These are phyloP conservation scores for Phalacrocorax pelagicus DNA, from an alignment of 2,113 vertebrate species.

Conservation along the genomic window DNA sequence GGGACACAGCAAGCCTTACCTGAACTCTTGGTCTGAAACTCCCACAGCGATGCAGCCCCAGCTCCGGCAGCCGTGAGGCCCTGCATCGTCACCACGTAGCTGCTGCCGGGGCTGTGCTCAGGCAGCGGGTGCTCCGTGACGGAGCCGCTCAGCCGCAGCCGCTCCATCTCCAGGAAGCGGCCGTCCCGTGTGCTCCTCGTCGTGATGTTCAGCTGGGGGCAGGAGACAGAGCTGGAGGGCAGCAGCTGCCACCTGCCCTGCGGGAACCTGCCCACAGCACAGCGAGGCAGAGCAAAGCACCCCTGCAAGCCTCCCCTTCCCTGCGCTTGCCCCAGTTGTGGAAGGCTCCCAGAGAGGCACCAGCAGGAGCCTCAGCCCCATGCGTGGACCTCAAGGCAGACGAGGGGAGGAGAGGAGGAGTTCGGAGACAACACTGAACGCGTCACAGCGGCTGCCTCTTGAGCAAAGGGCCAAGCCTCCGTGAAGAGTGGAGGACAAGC, in stretches of 20 bases:
- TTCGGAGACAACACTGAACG: too few species aligned
- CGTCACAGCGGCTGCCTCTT: too few species aligned
- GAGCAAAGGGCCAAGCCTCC: too few species aligned
- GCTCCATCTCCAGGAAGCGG: background rate
- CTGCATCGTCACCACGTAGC: background rate
- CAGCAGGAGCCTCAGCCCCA: background rate
- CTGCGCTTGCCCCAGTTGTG: rapidly evolving
- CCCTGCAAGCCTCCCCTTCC: background rate
- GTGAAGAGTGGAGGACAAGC: too few species aligned
- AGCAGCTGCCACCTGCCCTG: background rate
- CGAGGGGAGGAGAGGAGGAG: too few species aligned
- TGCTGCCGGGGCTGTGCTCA: background rate
- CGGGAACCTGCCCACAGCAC: background rate
- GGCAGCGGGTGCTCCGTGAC: background rate
- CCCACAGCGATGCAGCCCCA: background rate
- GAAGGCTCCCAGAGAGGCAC: background rate
- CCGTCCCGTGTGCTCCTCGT: background rate
- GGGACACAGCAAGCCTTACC: background rate
- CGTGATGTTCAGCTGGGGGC: background rate
- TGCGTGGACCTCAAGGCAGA: rapidly evolving
- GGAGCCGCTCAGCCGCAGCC: background rate
- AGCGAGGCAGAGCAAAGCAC: background rate
- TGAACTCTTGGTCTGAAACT: background rate
- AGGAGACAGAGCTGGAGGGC: background rate
- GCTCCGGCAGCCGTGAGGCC: background rate